phyloP scores from a whole-genome alignment of 2,113 vertebrate species.

The Pitta sordida region DNA sequence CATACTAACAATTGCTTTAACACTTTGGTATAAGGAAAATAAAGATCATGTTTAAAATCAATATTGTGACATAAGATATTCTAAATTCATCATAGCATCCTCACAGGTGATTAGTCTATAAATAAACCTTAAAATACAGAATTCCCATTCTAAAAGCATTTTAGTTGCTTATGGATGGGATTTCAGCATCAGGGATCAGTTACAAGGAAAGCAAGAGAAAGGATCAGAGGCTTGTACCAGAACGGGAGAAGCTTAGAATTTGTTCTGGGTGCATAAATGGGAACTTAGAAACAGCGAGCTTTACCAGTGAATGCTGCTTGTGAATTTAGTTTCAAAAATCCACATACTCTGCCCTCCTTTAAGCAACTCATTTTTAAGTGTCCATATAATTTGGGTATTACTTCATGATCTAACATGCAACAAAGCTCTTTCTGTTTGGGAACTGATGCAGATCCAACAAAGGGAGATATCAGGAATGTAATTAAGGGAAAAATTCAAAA shows the following conservation, averaged over 20 bases:
- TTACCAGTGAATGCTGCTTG: neutral
- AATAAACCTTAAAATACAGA: neutral
- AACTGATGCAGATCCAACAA: neutral
- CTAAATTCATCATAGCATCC: neutral
- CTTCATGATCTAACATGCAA: neutral
- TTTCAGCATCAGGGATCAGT: neutral
- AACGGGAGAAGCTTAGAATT: neutral
- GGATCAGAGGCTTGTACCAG: neutral
- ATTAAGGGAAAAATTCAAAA: neutral
- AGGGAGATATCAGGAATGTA: neutral
- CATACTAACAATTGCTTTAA: neutral
- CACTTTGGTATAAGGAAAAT: neutral
- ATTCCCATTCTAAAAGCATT: neutral
- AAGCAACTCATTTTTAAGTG: neutral
- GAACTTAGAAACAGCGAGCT: neutral
- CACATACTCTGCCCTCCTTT: neutral
- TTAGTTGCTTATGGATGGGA: neutral
- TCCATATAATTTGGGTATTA: too few relatives aligned
- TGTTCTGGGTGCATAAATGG: neutral
- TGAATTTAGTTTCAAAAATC: neutral
- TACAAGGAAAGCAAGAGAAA: neutral
- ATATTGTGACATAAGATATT: neutral
- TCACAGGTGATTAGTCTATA: too few relatives aligned
- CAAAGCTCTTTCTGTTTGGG: neutral
- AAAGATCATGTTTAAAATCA: rapidly evolving